phyloP scores from a whole-genome alignment of 2,113 vertebrate genomes.

The Lepus europaeus region DNA sequence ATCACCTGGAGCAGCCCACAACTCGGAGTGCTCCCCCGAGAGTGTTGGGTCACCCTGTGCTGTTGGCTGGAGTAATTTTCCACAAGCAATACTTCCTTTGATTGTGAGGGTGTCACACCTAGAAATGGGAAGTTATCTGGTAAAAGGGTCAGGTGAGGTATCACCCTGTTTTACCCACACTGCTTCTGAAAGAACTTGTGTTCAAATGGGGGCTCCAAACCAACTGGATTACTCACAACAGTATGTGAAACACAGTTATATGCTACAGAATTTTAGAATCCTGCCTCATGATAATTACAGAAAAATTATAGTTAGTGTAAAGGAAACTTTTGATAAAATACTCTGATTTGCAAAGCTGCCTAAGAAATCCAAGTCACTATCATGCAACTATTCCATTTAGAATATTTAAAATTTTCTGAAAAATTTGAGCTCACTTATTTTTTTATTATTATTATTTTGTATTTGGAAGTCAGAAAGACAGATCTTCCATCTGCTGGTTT shows the following conservation, averaged over 20 bases:
- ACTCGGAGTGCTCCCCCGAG: rapidly evolving
- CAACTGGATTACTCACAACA: not conserved
- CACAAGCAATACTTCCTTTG: not conserved
- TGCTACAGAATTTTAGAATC: not conserved
- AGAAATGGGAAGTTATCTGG: not conserved
- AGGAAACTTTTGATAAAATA: not conserved
- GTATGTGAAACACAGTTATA: not conserved
- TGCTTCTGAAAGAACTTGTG: not conserved
- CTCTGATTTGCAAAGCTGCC: not conserved
- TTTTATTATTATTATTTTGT: not conserved
- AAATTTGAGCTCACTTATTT: not conserved
- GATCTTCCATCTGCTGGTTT: too few species aligned
- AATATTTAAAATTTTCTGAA: not conserved
- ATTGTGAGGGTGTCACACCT: not conserved
- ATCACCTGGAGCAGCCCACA: not conserved
- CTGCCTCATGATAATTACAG: not conserved
- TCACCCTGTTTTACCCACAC: not conserved
- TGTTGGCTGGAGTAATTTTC: not conserved
- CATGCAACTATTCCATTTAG: not conserved
- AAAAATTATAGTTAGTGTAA: not conserved
- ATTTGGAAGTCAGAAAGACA: too few species aligned
- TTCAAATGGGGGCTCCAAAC: not conserved
- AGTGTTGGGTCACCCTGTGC: not conserved
- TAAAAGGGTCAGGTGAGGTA: not conserved
- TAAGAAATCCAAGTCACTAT: not conserved